Evolutionary conservation across 2,113 vertebrate genomes (phyloP).

Genomic region (Coturnix japonica): DNA sequence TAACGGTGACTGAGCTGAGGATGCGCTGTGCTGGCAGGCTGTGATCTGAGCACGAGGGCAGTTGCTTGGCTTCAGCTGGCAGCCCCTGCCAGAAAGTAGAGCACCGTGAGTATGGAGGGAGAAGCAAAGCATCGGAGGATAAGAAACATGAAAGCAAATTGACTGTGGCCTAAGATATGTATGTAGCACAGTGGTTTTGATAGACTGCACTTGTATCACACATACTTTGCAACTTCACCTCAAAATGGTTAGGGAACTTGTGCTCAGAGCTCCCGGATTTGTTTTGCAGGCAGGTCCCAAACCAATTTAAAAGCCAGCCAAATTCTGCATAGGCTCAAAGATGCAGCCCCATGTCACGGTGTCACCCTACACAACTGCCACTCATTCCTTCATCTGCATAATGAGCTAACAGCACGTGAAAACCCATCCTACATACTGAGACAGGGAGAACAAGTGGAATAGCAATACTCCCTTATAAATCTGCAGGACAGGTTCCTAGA

Average conservation of each 20-base stretch:
- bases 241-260: not conserved
- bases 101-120: not conserved
- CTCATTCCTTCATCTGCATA: not conserved
- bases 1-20: not conserved
- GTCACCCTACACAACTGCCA: not conserved
- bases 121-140: conserved; percentile 21
- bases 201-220: conserved; percentile 29
- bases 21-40: not conserved
- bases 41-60: not conserved
- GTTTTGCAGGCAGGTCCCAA: conserved; percentile 10
- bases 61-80: not conserved
- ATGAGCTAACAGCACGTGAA: not conserved
- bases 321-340: not conserved
- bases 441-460: not conserved
- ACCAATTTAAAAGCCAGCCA: not conserved
- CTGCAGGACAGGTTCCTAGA: not conserved
- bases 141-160: conserved; percentile 41
- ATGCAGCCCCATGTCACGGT: not conserved
- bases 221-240: not conserved
- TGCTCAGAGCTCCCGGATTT: not conserved
- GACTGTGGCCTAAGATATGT: not conserved
- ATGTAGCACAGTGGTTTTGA: conserved; percentile 48
- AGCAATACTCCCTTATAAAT: not conserved
- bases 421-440: not conserved
- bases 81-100: not conserved